phyloP scores from a whole-genome alignment of 1,140 invertebrate species.

The Papilio polytes region DNA sequence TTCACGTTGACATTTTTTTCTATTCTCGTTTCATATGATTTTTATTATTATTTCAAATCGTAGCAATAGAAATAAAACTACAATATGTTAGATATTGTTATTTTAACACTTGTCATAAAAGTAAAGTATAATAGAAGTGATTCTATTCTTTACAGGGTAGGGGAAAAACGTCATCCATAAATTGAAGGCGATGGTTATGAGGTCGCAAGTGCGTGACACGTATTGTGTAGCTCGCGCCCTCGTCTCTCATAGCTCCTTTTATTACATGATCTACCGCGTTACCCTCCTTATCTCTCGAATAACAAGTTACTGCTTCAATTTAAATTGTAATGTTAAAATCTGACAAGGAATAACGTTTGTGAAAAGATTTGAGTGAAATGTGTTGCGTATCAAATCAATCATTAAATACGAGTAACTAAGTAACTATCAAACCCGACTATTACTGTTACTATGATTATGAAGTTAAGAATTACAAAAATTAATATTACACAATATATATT shows the following conservation, averaged over 20 bases:
- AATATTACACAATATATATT: neutral
- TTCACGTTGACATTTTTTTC: neutral
- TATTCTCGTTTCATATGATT: neutral
- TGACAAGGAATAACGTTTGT: neutral
- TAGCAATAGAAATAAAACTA: neutral
- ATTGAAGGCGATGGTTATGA: constrained; percentile 71
- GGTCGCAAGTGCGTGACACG: constrained; percentile 66
- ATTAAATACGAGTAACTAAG: too few relatives aligned
- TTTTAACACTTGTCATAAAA: constrained; percentile 20
- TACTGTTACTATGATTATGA: too few relatives aligned
- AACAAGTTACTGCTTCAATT: constrained; percentile 43
- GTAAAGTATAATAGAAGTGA: constrained; percentile 1
- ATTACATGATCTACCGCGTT: constrained; percentile 47
- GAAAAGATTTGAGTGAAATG: neutral
- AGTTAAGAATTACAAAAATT: neutral
- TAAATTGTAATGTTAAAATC: neutral
- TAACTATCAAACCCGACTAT: too few relatives aligned
- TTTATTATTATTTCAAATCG: neutral
- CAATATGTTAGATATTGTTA: neutral
- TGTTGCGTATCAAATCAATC: neutral
- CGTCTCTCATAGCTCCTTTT: constrained; percentile 60
- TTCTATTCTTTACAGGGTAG: constrained; percentile 42
- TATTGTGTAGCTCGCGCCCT: constrained; percentile 55
- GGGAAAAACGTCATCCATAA: constrained; percentile 60
- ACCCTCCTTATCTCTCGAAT: constrained; percentile 43